A percentile compares a stretch with the other conserved stretches of the same genome.
Conservation (phyloP, 1,140 invertebrate species). For the Papilio aristodemus region DNA sequence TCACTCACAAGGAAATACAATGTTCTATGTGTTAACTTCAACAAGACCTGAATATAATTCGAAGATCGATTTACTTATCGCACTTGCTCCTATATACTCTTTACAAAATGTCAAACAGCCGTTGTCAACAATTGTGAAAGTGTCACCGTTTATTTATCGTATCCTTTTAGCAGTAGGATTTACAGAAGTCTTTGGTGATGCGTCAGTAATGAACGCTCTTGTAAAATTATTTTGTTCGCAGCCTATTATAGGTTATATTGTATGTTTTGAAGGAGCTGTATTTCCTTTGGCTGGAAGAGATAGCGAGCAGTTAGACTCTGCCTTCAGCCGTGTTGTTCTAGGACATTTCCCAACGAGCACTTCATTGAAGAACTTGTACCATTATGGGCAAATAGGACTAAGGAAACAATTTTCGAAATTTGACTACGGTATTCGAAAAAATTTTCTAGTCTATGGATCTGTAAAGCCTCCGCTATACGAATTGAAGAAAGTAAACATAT, state of each 20-base stretch:
- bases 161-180: neutral
- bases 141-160: conserved; percentile 19
- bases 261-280: conserved; percentile 36
- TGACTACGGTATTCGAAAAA: conserved; percentile 76
- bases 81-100: conserved; percentile 39
- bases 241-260: conserved; percentile 36
- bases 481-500: conserved; percentile 77
- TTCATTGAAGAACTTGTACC: conserved; percentile 85
- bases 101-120: conserved; percentile 32
- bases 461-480: conserved; percentile 79
- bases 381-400: conserved; percentile 80
- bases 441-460: conserved; percentile 75
- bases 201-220: conserved; percentile 21
- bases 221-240: conserved; percentile 39
- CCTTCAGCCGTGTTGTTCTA: conserved; percentile 30
- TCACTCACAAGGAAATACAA: conserved; percentile 75
- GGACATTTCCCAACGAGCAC: conserved; percentile 43
- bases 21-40: conserved; percentile 58
- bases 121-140: neutral
- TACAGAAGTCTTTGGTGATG: conserved; percentile 35
- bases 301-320: conserved; percentile 35
- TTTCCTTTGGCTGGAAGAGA: conserved; percentile 37
- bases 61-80: conserved; percentile 39
- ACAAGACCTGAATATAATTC: conserved; percentile 53
- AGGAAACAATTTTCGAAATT: conserved; percentile 63